Conservation (phyloP, 2,113 vertebrate species). For the Gallinago media region DNA sequence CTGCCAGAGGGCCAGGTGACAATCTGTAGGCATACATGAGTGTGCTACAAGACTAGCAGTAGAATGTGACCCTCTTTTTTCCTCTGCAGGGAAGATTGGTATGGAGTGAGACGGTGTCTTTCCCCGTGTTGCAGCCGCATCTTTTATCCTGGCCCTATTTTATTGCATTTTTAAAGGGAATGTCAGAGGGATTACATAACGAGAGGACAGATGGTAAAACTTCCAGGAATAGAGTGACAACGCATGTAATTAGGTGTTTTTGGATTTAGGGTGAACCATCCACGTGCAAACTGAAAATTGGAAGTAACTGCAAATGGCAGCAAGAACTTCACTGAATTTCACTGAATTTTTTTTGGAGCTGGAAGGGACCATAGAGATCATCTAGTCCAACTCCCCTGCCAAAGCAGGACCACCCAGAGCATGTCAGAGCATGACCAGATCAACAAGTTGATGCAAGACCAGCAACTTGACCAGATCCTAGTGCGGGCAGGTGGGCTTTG, state of each 20-base stretch:
- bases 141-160: not conserved
- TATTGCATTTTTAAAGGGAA: not conserved
- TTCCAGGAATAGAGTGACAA: not conserved
- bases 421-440: too few relatives aligned
- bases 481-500: not conserved
- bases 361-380: too few relatives aligned
- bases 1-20: not conserved
- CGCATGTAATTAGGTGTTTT: not conserved
- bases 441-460: too few relatives aligned
- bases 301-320: not conserved
- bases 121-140: not conserved
- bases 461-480: not conserved
- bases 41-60: not conserved
- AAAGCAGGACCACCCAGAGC: too few relatives aligned
- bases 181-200: not conserved
- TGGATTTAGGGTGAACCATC: not conserved
- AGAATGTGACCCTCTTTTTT: not conserved
- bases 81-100: not conserved
- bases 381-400: too few relatives aligned
- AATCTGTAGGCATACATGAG: not conserved
- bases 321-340: too few relatives aligned
- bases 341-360: too few relatives aligned
- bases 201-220: not conserved
- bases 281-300: not conserved
- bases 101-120: not conserved